Evolutionary conservation across 2,113 vertebrate genomes (phyloP).

Genomic region (Pholis gunnellus): DNA sequence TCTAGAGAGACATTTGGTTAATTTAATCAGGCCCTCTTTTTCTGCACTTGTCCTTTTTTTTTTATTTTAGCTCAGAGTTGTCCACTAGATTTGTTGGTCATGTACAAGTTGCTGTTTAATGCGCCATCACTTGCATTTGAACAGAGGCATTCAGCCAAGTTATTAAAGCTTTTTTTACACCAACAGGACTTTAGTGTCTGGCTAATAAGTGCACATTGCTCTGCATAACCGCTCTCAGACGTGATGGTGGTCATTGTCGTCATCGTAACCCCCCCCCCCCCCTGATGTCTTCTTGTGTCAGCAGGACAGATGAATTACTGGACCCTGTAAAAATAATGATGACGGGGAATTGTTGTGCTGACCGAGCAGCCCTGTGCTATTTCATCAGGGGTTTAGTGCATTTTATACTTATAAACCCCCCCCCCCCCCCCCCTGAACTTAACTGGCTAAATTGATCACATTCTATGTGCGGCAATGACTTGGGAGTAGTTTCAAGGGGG

Average conservation of each 20-base stretch:
- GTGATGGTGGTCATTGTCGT: slow-evolving; percentile 42
- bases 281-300: slow-evolving; percentile 61
- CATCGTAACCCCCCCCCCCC: slow-evolving; percentile 27
- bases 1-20: slow-evolving; percentile 48
- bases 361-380: slow-evolving; percentile 49
- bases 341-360: slow-evolving; percentile 69
- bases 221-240: slow-evolving; percentile 34
- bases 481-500: slow-evolving; percentile 34
- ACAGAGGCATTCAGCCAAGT: slow-evolving; percentile 17
- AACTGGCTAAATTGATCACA: slow-evolving; percentile 48
- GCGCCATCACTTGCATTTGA: slow-evolving; percentile 9
- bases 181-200: slow-evolving; percentile 18
- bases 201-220: slow-evolving; percentile 34
- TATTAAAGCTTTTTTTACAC: slow-evolving; percentile 47
- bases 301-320: slow-evolving; percentile 62
- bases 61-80: background rate
- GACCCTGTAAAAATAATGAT: slow-evolving; percentile 69
- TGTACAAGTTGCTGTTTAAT: slow-evolving; percentile 17
- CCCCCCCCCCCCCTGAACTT: slow-evolving; percentile 24
- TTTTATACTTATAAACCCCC: slow-evolving; percentile 47
- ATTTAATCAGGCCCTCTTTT: slow-evolving; percentile 45
- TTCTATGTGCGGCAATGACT: slow-evolving; percentile 44
- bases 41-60: background rate
- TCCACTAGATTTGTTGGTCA: background rate
- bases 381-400: slow-evolving; percentile 46